Conservation (phyloP, 2,888 invertebrate genomes). For the Fragum fragum region DNA sequence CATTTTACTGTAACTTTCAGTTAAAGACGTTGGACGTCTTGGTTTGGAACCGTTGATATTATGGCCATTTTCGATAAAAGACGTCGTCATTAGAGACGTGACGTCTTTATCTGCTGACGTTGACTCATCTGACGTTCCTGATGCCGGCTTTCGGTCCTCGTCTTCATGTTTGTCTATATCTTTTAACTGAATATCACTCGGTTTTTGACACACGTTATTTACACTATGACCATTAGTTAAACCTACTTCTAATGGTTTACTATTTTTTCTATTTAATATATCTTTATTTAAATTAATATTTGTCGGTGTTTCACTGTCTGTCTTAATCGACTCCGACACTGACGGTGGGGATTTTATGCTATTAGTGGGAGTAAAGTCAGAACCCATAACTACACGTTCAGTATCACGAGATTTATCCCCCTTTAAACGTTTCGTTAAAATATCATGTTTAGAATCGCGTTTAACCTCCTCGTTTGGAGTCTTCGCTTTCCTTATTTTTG, state of each 20-base stretch:
- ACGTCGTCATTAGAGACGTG: constrained; percentile 72
- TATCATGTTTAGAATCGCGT: constrained; percentile 73
- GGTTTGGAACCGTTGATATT: constrained; percentile 56
- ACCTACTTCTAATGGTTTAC: constrained; percentile 21
- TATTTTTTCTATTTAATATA: constrained; percentile 41
- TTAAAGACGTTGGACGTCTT: constrained; percentile 78
- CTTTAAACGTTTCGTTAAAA: constrained; percentile 72
- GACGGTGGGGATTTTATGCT: constrained; percentile 63
- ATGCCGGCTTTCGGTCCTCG: constrained; percentile 69
- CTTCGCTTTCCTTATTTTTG: constrained; percentile 67
- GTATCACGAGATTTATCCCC: constrained; percentile 55
- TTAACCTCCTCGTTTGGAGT: constrained; percentile 43
- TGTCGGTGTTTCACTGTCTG: constrained; percentile 61
- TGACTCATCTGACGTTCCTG: constrained; percentile 74
- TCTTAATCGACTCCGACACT: constrained; percentile 47
- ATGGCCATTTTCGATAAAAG: constrained; percentile 72
- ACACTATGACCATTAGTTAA: constrained; percentile 15
- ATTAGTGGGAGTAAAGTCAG: constrained; percentile 59
- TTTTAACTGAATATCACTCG: constrained; percentile 55
- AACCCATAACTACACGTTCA: constrained; percentile 64
- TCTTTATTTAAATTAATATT: constrained; percentile 53
- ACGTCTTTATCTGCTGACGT: constrained; percentile 64
- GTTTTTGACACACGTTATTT: constrained; percentile 14
- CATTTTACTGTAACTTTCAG: constrained; percentile 75
- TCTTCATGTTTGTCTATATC: constrained; percentile 49